Evolutionary conservation across 1,140 invertebrate species (phyloP).

Genomic region (Proctacanthus coquilletti): DNA sequence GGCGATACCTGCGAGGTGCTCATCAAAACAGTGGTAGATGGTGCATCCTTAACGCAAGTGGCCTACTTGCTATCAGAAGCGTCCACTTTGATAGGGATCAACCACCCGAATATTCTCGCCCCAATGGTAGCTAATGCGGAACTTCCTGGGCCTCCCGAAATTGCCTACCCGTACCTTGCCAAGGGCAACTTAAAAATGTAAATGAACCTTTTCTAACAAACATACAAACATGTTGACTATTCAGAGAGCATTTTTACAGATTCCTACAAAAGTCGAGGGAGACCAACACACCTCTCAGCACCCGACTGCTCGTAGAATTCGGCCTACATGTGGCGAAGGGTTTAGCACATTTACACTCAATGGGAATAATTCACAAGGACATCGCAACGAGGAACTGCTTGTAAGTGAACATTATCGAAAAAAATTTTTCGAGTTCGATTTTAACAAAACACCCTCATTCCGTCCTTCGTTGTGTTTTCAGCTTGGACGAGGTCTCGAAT

Average conservation of each 20-base stretch:
- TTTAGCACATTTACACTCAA: slow-evolving; percentile 76
- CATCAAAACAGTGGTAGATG: slow-evolving; percentile 71
- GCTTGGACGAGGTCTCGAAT: slow-evolving; percentile 64
- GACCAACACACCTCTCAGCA: slow-evolving; percentile 41
- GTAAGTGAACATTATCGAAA: slow-evolving; percentile 49
- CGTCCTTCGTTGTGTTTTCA: slow-evolving; percentile 23
- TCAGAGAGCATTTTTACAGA: slow-evolving; percentile 24
- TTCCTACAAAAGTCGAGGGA: slow-evolving; percentile 46
- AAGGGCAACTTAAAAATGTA: slow-evolving; percentile 83
- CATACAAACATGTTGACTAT: neutral
- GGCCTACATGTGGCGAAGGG: slow-evolving; percentile 76
- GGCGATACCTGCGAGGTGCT: slow-evolving; percentile 59
- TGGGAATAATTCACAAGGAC: slow-evolving; percentile 78
- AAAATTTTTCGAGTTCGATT: neutral
- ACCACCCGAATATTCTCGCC: slow-evolving; percentile 67
- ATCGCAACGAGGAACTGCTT: slow-evolving; percentile 80
- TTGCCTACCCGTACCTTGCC: slow-evolving; percentile 63
- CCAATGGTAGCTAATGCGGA: slow-evolving; percentile 69
- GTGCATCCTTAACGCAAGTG: slow-evolving; percentile 66
- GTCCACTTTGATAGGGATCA: slow-evolving; percentile 63
- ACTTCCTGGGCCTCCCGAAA: slow-evolving; percentile 51
- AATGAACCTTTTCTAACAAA: slow-evolving; percentile 14
- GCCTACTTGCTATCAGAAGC: slow-evolving; percentile 69
- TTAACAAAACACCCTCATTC: neutral
- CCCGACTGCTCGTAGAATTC: slow-evolving; percentile 79